Conservation (phyloP, 2,797 vertebrate species). For the Setipinna tenuifilis region DNA sequence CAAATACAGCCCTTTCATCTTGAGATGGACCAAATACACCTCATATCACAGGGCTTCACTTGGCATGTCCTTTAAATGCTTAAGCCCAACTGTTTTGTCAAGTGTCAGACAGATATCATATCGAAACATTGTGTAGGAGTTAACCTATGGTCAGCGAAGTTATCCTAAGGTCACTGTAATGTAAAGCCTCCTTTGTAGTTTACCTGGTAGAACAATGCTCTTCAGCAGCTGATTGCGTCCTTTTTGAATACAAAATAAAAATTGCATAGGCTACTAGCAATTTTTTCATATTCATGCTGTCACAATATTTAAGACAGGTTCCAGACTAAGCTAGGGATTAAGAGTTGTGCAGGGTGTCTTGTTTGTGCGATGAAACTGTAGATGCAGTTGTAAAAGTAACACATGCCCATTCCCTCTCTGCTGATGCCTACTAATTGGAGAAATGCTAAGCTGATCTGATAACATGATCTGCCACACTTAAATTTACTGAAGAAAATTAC, state of each 20-base stretch:
- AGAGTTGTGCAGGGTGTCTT: too few relatives aligned
- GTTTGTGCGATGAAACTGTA: too few relatives aligned
- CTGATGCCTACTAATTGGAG: too few relatives aligned
- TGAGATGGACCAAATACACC: background rate
- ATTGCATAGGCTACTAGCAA: too few relatives aligned
- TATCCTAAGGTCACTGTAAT: background rate
- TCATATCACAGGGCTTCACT: background rate
- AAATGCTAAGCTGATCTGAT: too few relatives aligned
- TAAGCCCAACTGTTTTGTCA: background rate
- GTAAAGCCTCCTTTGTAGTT: background rate
- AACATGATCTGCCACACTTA: too few relatives aligned
- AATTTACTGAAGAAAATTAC: too few relatives aligned
- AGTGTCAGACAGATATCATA: background rate
- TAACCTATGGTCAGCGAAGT: background rate
- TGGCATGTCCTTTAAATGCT: background rate
- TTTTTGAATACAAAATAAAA: background rate
- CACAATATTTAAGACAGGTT: too few relatives aligned
- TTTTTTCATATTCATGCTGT: too few relatives aligned
- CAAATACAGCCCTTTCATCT: constrained; percentile 13
- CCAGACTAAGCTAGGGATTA: too few relatives aligned
- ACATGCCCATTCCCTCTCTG: too few relatives aligned
- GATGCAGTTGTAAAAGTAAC: too few relatives aligned
- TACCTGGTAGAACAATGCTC: background rate
- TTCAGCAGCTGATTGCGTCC: background rate
- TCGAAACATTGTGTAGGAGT: background rate